Evolutionary conservation across 2,888 invertebrate genomes (phyloP).

Genomic region (Erebia ligea): DNA sequence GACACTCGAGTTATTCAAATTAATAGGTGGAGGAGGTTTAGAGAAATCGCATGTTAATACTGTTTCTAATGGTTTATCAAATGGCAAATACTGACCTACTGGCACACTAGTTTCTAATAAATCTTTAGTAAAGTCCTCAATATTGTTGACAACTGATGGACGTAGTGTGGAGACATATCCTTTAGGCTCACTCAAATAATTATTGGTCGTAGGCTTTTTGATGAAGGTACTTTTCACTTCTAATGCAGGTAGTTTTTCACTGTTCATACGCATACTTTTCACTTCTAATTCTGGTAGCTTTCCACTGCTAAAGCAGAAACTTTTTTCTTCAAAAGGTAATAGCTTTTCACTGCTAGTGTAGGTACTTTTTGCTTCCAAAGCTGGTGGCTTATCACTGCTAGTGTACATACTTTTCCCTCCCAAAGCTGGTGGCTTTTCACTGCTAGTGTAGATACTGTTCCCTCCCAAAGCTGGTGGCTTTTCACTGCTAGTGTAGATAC

Average conservation of each 20-base stretch:
- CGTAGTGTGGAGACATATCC: constrained; percentile 39
- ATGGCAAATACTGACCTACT: constrained; percentile 53
- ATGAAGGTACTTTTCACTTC: background rate
- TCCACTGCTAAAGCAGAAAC: background rate
- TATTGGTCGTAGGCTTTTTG: constrained; percentile 25
- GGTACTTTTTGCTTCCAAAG: background rate
- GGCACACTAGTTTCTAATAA: constrained; percentile 49
- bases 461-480: background rate
- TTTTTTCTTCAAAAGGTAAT: no score
- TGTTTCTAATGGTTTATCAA: constrained; percentile 51
- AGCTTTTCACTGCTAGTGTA: background rate
- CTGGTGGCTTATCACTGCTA: background rate
- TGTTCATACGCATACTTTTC: background rate
- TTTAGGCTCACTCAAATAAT: constrained; percentile 30
- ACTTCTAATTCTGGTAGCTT: background rate
- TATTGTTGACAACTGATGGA: constrained; percentile 25
- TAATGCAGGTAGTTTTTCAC: no score
- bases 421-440: no score
- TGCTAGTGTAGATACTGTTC: background rate
- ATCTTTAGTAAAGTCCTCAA: constrained; percentile 56
- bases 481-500: no score
- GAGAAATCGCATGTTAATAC: constrained; percentile 36
- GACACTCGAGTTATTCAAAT: constrained; percentile 50
- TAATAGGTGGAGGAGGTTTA: constrained; percentile 30
- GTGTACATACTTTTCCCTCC: background rate